Evolutionary conservation across 2,888 invertebrate species (phyloP).

Genomic region (Eledone cirrhosa): DNA sequence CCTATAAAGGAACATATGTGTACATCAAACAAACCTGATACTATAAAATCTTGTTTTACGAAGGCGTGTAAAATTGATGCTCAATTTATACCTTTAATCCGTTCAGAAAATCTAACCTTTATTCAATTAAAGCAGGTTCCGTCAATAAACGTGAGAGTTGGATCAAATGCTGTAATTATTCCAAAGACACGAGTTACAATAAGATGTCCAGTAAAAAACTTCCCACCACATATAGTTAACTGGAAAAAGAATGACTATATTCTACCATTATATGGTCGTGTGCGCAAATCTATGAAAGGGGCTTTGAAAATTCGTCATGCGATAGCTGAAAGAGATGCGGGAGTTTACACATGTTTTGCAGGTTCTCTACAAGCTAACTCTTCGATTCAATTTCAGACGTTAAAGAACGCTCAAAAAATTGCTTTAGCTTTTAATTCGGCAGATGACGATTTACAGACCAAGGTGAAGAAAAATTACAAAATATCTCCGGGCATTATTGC

Average conservation of each 20-base stretch:
- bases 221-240: conserved; percentile 50
- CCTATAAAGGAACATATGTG: conserved; percentile 49
- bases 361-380: conserved; percentile 47
- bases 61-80: conserved; percentile 43
- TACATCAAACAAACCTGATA: conserved; percentile 42
- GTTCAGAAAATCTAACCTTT: conserved; percentile 51
- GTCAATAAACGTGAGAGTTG: conserved; percentile 46
- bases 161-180: conserved; percentile 49
- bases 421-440: conserved; percentile 30
- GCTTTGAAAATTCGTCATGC: conserved; percentile 50
- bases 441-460: not conserved
- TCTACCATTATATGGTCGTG: conserved; percentile 49
- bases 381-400: conserved; percentile 49
- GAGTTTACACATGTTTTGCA: conserved; percentile 53
- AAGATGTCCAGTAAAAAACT: conserved; percentile 56
- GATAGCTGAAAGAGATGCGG: conserved; percentile 48
- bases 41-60: conserved; percentile 44
- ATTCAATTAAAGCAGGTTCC: conserved; percentile 51
- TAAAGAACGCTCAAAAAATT: conserved; percentile 42
- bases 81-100: conserved; percentile 44
- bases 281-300: conserved; percentile 48
- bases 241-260: conserved; percentile 55
- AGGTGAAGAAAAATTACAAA: not conserved
- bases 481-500: not conserved
- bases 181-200: conserved; percentile 55